Evolutionary conservation across 2,888 invertebrate species (phyloP).

Genomic region (Euclidia mi): DNA sequence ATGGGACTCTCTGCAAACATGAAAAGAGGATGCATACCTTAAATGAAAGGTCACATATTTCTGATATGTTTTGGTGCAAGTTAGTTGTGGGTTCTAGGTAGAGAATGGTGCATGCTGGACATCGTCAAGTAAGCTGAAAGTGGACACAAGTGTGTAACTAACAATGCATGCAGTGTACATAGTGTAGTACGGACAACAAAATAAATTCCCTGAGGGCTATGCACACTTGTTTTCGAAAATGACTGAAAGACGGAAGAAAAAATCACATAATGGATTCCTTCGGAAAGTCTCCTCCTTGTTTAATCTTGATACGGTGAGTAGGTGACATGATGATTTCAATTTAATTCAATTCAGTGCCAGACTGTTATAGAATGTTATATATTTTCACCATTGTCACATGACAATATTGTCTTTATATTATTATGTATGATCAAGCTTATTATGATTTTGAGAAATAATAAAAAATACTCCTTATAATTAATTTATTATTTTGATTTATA

Average conservation of each 20-base stretch:
- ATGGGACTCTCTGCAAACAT: slow-evolving; percentile 72
- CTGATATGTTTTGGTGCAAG: slow-evolving; percentile 87
- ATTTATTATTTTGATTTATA: not conserved
- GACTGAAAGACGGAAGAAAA: slow-evolving; percentile 90
- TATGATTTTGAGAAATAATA: not conserved
- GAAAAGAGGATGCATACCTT: slow-evolving; percentile 71
- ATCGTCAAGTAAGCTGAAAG: slow-evolving; percentile 83
- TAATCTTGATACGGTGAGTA: slow-evolving; percentile 95
- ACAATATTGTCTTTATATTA: slow-evolving; percentile 1
- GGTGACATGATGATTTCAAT: slow-evolving; percentile 62
- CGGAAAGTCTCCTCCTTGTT: slow-evolving; percentile 97
- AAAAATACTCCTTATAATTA: not conserved
- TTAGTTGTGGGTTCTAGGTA: slow-evolving; percentile 89
- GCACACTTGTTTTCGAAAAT: slow-evolving; percentile 84
- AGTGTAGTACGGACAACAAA: slow-evolving; percentile 82
- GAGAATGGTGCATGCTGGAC: slow-evolving; percentile 88
- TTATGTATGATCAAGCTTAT: not conserved
- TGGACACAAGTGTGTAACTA: slow-evolving; percentile 89
- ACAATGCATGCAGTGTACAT: slow-evolving; percentile 90
- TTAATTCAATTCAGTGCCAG: slow-evolving; percentile 31
- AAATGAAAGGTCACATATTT: slow-evolving; percentile 71
- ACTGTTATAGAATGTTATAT: slow-evolving; percentile 31
- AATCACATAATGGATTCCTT: slow-evolving; percentile 93
- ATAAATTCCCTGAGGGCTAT: slow-evolving; percentile 79
- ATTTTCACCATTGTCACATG: slow-evolving; percentile 56